Conservation (phyloP, 1,140 invertebrate species). For the Choristoneura fumiferana region DNA sequence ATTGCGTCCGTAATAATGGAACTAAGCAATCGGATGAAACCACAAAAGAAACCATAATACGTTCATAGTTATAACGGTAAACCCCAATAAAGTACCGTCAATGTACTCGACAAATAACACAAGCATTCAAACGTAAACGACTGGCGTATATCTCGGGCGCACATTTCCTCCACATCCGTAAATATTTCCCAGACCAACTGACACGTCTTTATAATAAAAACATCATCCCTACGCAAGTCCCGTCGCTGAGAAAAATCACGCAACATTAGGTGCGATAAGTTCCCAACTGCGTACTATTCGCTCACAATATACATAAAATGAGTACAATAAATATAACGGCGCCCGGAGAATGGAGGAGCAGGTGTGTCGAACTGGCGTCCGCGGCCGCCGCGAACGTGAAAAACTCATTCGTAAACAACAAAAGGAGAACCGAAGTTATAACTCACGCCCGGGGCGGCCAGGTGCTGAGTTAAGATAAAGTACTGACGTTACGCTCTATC, state of each 20-base stretch:
- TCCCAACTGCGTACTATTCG: slow-evolving; percentile 54
- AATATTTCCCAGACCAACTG: slow-evolving; percentile 50
- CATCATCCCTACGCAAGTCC: slow-evolving; percentile 49
- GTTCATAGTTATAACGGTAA: slow-evolving; percentile 1
- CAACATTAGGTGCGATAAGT: slow-evolving; percentile 65
- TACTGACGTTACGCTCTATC: slow-evolving; percentile 51
- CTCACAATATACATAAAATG: slow-evolving; percentile 53
- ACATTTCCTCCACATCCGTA: slow-evolving; percentile 51
- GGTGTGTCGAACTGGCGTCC: slow-evolving; percentile 51
- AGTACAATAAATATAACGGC: slow-evolving; percentile 51
- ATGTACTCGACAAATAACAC: slow-evolving; percentile 38
- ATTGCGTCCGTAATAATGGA: neutral
- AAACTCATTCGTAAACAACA: slow-evolving; percentile 67
- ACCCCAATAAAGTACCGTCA: slow-evolving; percentile 18
- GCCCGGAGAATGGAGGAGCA: slow-evolving; percentile 43
- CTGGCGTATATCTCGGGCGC: slow-evolving; percentile 36
- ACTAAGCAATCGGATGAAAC: neutral
- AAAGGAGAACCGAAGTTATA: slow-evolving; percentile 52
- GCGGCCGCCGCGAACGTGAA: slow-evolving; percentile 50
- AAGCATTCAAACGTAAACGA: slow-evolving; percentile 42
- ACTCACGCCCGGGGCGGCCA: slow-evolving; percentile 45
- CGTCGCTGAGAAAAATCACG: slow-evolving; percentile 49
- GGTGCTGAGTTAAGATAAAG: slow-evolving; percentile 59
- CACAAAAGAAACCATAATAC: neutral
- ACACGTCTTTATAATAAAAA: slow-evolving; percentile 72